Base-by-base conservation (phyloP, 2,797 vertebrate species). In the Hydrolagus colliei region DNA sequence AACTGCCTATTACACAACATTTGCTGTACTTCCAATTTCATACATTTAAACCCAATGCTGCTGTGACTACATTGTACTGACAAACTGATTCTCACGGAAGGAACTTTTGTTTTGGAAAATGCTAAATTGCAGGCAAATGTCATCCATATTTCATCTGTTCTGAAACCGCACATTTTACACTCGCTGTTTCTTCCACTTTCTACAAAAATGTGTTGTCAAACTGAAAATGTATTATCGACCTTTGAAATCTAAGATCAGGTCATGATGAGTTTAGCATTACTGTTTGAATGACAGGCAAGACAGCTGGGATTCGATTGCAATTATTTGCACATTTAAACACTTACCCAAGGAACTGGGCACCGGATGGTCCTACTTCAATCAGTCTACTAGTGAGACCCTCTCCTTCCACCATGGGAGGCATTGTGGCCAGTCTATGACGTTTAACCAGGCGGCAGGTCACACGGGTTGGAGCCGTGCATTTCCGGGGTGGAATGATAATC, bases 321-420 rank as follows among this genome's bases (percentile, higher is more conserved):
- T 52, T 9, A n/a, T 20, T 84, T 84, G 65, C 65, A 84, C 20
- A 9, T 71, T 52, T 35, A 71, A 35, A 32, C 67, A 71, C 97
- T 97, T 96, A 99, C 98, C 98, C 98, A 86, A 99, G 98, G 88
- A 99, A 99, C 93, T 99, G 98, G 86, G 97, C 97, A 87, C 97
- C 98, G 0, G 97, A 98, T 14, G 98, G 97, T 86, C 97, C 98
- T 4, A 98, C 98, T 94, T 99, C 98, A 0, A 99, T 96, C 74
- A 99, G 90, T 87, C 97, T 94, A 92, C 97, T 98, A 88, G 97
- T 96, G 89, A 97, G 93, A 27, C 98, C 97, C 86, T 99, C 98
- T 4, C 96, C 97, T 90, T 99, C 98, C 85, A 99, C 96, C 95
- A 98, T 96, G 0, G 98, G 98, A 3, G 98, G 98, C 97, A 99